These are phyloP conservation scores for Papilio helenus DNA, from an alignment of 1,140 invertebrate species.

Conservation along the genomic window DNA sequence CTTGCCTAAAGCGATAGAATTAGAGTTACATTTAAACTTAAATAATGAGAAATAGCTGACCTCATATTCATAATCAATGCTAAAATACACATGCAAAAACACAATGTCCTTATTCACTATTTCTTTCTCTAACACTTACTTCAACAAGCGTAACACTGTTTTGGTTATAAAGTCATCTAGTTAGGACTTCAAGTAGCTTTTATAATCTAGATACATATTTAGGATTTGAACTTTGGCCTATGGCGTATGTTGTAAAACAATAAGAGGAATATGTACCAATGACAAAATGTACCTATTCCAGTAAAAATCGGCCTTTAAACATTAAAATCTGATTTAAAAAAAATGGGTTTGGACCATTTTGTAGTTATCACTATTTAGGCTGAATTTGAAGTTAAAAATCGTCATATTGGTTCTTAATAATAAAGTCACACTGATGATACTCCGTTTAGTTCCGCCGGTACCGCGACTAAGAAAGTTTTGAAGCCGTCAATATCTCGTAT, in stretches of 20 bases:
- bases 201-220: neutral
- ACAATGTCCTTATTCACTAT: neutral
- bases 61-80: neutral
- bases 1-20: neutral
- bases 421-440: constrained; percentile 51
- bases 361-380: neutral
- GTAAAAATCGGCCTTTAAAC: no score
- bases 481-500: constrained; percentile 93
- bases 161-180: neutral
- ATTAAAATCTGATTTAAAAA: no score
- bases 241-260: no score
- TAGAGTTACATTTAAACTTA: neutral
- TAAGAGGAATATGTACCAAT: no score
- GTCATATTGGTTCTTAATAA: constrained; percentile 40
- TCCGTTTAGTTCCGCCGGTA: constrained; percentile 65
- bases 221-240: neutral
- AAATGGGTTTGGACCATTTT: no score
- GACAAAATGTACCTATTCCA: no score
- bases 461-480: constrained; percentile 81
- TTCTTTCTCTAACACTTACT: neutral
- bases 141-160: neutral
- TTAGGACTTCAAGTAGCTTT: neutral
- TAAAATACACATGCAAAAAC: neutral
- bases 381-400: neutral
- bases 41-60: neutral